Percentiles rank a stretch among this genome's conserved stretches.
phyloP scores from a whole-genome alignment of 2,888 invertebrate genomes.

The Scaptodrosophila latifasciaeformis region DNA sequence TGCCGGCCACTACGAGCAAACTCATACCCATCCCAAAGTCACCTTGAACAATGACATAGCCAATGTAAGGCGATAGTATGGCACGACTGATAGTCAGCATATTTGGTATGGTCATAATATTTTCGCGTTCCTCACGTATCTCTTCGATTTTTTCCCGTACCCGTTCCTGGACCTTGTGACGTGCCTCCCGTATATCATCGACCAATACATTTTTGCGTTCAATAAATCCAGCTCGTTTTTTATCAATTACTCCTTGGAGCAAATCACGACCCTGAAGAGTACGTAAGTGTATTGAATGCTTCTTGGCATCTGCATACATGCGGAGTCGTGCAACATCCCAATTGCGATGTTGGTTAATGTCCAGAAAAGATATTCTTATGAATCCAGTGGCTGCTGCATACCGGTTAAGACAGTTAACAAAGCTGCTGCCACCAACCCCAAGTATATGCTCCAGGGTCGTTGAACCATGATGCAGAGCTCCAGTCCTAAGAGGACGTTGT shows the following conservation, averaged over 20 bases:
- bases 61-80: slow-evolving; percentile 89
- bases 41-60: slow-evolving; percentile 89
- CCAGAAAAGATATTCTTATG: slow-evolving; percentile 72
- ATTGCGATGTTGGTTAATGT: slow-evolving; percentile 69
- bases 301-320: slow-evolving; percentile 71
- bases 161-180: slow-evolving; percentile 82
- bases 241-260: slow-evolving; percentile 78
- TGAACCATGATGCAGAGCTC: slow-evolving; percentile 58
- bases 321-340: slow-evolving; percentile 72
- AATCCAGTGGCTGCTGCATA: slow-evolving; percentile 73
- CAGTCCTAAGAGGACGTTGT: slow-evolving; percentile 56
- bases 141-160: slow-evolving; percentile 86
- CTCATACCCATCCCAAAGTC: slow-evolving; percentile 88
- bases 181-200: slow-evolving; percentile 83
- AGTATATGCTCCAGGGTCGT: slow-evolving; percentile 65
- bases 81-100: slow-evolving; percentile 91
- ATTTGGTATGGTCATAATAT: slow-evolving; percentile 95
- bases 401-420: slow-evolving; percentile 71
- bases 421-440: slow-evolving; percentile 52
- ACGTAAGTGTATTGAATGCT: slow-evolving; percentile 66
- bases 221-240: slow-evolving; percentile 79
- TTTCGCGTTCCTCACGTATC: slow-evolving; percentile 80
- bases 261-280: slow-evolving; percentile 76
- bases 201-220: slow-evolving; percentile 80
- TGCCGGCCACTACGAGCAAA: slow-evolving; percentile 88